Conservation (phyloP, 2,113 vertebrate species). For the Actinemys pallida region DNA sequence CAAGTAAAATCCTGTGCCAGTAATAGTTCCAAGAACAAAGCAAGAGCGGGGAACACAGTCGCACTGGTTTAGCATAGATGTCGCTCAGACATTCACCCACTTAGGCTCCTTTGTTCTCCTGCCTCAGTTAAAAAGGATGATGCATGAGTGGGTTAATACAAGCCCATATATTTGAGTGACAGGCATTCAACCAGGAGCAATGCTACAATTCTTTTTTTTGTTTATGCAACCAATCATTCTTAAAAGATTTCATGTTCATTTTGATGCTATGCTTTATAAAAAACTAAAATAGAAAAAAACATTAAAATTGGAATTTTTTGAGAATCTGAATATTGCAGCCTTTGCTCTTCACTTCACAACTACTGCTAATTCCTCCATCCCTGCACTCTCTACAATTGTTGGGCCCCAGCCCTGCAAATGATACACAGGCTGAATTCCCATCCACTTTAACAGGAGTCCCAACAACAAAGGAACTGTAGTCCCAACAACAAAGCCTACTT, state of each 20-base stretch:
- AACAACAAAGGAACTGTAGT: neutral
- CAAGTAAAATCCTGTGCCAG: neutral
- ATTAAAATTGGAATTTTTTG: neutral
- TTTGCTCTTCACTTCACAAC: neutral
- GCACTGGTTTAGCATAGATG: neutral
- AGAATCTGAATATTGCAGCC: neutral
- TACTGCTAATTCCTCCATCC: neutral
- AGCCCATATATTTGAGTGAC: neutral
- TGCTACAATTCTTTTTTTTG: neutral
- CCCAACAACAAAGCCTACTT: neutral
- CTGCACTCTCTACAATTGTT: neutral
- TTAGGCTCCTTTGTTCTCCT: neutral
- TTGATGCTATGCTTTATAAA: neutral
- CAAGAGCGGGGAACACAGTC: neutral
- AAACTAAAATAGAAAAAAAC: neutral
- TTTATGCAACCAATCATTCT: neutral
- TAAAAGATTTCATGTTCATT: neutral
- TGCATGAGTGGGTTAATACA: neutral
- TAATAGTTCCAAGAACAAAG: neutral
- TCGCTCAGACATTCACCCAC: neutral
- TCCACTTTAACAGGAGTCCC: neutral
- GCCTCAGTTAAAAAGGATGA: neutral
- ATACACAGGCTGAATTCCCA: conserved; percentile 30
- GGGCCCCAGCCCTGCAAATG: neutral
- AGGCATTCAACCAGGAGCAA: neutral